phyloP scores from a whole-genome alignment of 2,888 invertebrate species.

The Eumacrocentrus americanus region DNA sequence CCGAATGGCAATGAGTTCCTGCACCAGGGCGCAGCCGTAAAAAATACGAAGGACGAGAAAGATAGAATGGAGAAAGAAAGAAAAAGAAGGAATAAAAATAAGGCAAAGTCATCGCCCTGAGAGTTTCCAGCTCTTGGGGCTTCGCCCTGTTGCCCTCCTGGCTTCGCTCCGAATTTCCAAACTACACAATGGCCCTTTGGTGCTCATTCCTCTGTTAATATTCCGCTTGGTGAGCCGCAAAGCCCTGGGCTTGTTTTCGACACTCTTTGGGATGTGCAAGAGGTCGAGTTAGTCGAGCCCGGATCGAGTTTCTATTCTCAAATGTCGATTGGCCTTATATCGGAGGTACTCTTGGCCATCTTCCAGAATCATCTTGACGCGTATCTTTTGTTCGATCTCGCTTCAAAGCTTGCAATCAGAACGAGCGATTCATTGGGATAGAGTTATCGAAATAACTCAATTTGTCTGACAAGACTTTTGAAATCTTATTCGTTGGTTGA shows the following conservation, averaged over 20 bases:
- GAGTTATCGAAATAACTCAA: too few species aligned
- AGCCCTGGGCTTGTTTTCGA: neutral
- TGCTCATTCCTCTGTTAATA: constrained; percentile 7
- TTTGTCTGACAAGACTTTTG: too few species aligned
- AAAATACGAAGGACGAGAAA: neutral
- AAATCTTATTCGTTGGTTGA: too few species aligned
- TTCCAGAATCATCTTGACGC: constrained; percentile 8
- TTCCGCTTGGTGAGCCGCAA: neutral
- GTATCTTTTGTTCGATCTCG: neutral
- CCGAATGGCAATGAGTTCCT: constrained; percentile 8
- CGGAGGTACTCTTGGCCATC: constrained; percentile 1
- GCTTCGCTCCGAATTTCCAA: neutral
- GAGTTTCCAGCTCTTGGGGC: neutral
- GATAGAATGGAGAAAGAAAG: too few species aligned
- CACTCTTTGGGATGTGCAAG: neutral
- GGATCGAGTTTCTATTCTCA: constrained; percentile 16
- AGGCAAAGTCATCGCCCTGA: neutral
- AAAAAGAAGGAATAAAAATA: neutral
- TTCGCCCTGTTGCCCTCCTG: neutral
- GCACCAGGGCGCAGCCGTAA: neutral
- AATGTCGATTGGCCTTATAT: constrained; percentile 23
- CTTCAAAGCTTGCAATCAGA: neutral
- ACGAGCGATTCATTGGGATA: too few species aligned
- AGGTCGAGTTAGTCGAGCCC: neutral
- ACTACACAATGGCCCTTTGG: constrained; percentile 16